A percentile compares a stretch with the other conserved stretches of the same genome.
Conservation (phyloP, 2,113 vertebrate genomes). For the Struthidea cinerea region DNA sequence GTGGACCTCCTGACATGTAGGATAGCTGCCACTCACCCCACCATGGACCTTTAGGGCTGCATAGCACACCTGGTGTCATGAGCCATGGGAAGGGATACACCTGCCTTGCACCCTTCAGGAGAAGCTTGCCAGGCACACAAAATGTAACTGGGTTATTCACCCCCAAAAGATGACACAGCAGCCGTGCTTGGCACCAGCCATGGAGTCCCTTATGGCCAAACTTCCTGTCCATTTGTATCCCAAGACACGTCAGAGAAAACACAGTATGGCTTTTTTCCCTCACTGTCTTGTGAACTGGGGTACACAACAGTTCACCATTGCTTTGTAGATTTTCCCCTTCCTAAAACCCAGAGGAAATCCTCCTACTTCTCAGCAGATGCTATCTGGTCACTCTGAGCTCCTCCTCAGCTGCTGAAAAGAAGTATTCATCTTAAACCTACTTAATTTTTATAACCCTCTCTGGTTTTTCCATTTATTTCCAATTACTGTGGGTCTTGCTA, state of each 20-base stretch:
- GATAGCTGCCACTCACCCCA: not conserved
- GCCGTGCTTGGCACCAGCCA: fast-evolving
- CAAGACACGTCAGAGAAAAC: not conserved
- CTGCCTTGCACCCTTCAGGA: not conserved
- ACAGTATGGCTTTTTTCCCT: not conserved
- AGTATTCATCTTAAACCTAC: not conserved
- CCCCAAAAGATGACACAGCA: not conserved
- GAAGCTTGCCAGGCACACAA: not conserved
- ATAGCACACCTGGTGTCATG: fast-evolving
- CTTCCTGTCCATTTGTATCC: not conserved
- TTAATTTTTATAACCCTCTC: not conserved
- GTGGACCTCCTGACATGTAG: not conserved
- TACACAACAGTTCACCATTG: not conserved
- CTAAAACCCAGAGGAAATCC: not conserved
- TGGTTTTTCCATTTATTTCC: not conserved
- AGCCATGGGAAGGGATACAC: not conserved
- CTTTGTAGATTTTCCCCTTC: not conserved
- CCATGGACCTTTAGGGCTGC: not conserved
- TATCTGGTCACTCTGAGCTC: not conserved
- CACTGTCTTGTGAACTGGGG: not conserved
- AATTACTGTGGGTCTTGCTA: fast-evolving
- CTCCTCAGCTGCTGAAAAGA: not conserved
- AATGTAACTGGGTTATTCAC: not conserved
- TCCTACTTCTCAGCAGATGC: not conserved
- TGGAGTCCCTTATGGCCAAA: not conserved